Evolutionary conservation across 2,888 invertebrate genomes (phyloP).

Genomic region (Creontiades dilutus): DNA sequence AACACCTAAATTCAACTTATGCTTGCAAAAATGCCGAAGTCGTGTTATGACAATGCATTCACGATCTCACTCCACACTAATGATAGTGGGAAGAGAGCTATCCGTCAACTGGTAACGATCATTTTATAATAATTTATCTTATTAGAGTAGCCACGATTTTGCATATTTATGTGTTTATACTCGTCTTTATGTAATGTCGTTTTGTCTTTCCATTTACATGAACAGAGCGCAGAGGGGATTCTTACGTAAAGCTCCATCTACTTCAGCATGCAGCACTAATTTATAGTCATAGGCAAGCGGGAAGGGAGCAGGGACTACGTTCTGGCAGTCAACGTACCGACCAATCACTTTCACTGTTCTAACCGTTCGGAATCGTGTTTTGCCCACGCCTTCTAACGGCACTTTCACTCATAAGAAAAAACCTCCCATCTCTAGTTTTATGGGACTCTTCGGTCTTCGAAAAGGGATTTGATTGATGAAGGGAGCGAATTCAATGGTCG

Average conservation of each 20-base stretch:
- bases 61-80: too few relatives aligned
- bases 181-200: too few relatives aligned
- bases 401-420: slow-evolving; percentile 31
- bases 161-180: too few relatives aligned
- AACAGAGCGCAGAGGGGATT: not conserved
- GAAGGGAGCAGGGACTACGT: slow-evolving; percentile 6
- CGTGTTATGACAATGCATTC: too few relatives aligned
- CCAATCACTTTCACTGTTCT: slow-evolving; percentile 36
- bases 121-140: too few relatives aligned
- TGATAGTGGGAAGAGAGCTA: too few relatives aligned
- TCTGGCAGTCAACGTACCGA: slow-evolving; percentile 3
- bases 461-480: slow-evolving; percentile 1
- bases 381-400: slow-evolving; percentile 42
- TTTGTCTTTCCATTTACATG: not conserved
- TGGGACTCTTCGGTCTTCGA: not conserved
- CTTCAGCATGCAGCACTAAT: slow-evolving; percentile 13
- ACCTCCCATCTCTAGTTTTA: not conserved
- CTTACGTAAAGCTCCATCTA: not conserved
- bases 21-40: too few relatives aligned
- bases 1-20: too few relatives aligned
- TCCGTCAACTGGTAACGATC: too few relatives aligned
- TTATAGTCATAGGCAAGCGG: slow-evolving; percentile 17
- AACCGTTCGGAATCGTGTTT: slow-evolving; percentile 37
- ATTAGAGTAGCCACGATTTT: too few relatives aligned
- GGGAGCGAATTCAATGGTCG: not conserved